A percentile compares a stretch with the other conserved stretches of the same genome.
These are phyloP conservation scores for Bursaphelenchus okinawaensis DNA, from an alignment of 2,888 invertebrate species.

Conservation along the genomic window DNA sequence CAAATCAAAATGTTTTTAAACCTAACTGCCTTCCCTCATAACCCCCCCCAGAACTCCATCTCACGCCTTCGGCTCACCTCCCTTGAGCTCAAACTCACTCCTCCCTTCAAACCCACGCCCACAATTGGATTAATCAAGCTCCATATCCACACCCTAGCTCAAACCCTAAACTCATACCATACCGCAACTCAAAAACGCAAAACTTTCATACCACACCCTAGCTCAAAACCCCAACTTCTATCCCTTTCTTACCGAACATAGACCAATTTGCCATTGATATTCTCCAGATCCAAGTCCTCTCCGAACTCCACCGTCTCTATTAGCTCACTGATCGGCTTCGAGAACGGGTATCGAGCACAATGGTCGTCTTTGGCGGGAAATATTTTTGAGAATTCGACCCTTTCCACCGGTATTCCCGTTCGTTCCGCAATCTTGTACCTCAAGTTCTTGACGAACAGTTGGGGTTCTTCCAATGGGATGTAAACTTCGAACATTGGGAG, in stretches of 20 bases:
- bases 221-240: not conserved
- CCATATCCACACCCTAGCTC: too few relatives aligned
- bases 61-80: too few relatives aligned
- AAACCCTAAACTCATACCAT: too few relatives aligned
- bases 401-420: slow-evolving; percentile 17
- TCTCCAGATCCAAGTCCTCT: slow-evolving; percentile 29
- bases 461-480: slow-evolving; percentile 13
- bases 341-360: slow-evolving; percentile 5
- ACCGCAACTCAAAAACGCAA: not conserved
- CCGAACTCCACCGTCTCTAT: slow-evolving; percentile 7
- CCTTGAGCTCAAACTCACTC: too few relatives aligned
- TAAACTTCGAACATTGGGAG: slow-evolving; percentile 21
- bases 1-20: too few relatives aligned
- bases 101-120: too few relatives aligned
- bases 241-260: slow-evolving; percentile 22
- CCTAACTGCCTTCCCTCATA: too few relatives aligned
- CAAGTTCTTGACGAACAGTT: slow-evolving; percentile 3
- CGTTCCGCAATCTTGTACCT: not conserved
- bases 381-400: slow-evolving; percentile 30
- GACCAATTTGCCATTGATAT: slow-evolving; percentile 23
- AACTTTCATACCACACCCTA: not conserved
- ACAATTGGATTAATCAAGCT: too few relatives aligned
- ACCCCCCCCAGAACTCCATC: too few relatives aligned
- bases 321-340: slow-evolving; percentile 5
- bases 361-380: slow-evolving; percentile 7